A percentile compares a stretch with the other conserved stretches of the same genome.
Conservation (phyloP, 2,113 vertebrate species). For the Syngnathus floridae region DNA sequence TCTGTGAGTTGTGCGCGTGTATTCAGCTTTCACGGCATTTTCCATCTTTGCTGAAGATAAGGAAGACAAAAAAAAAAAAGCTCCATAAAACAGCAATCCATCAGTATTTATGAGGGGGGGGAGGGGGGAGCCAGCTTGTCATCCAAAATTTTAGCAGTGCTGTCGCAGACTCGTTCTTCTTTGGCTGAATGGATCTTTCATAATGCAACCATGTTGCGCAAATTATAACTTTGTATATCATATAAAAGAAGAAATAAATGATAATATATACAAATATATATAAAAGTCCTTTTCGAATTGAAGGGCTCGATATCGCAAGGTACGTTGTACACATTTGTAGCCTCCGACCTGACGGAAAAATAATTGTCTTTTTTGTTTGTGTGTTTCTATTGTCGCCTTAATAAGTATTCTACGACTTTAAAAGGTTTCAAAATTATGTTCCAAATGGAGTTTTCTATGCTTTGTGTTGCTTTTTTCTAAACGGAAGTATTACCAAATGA, state of each 20-base stretch:
- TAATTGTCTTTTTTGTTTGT: constrained; percentile 41
- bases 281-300: constrained; percentile 31
- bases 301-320: constrained; percentile 34
- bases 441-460: constrained; percentile 61
- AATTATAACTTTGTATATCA: constrained; percentile 36
- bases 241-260: neutral
- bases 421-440: constrained; percentile 50
- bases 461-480: constrained; percentile 57
- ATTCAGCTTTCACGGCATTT: constrained; percentile 50
- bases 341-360: constrained; percentile 24
- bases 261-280: constrained; percentile 3
- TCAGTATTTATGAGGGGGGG: constrained; percentile 38
- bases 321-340: constrained; percentile 32
- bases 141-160: constrained; percentile 38
- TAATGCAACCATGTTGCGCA: constrained; percentile 55
- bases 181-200: constrained; percentile 52
- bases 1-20: constrained; percentile 45
- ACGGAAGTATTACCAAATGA: constrained; percentile 41
- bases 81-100: constrained; percentile 27
- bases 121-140: constrained; percentile 24
- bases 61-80: constrained; percentile 16
- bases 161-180: constrained; percentile 38
- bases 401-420: constrained; percentile 56
- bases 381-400: constrained; percentile 61
- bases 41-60: constrained; percentile 41